Evolutionary conservation across 2,888 invertebrate genomes (phyloP).

Genomic region (Orthonevra nobilis): DNA sequence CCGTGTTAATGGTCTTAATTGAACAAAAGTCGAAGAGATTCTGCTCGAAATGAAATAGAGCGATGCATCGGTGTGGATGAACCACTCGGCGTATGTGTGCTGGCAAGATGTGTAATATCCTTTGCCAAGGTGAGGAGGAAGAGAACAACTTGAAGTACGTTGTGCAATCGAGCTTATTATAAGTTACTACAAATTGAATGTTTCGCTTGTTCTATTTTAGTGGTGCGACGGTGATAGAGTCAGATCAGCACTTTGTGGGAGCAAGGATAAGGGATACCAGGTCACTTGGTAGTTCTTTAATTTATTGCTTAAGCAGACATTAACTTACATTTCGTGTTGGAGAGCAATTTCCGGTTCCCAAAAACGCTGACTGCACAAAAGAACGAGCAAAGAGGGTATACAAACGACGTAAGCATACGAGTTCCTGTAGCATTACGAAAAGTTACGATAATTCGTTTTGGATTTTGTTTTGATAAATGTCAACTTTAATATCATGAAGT

Average conservation of each 20-base stretch:
- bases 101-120: constrained; percentile 27
- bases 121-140: constrained; percentile 4
- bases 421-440: too few species aligned
- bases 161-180: constrained; percentile 66
- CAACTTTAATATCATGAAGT: too few species aligned
- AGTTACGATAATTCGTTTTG: too few species aligned
- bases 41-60: constrained; percentile 60
- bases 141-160: constrained; percentile 29
- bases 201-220: constrained; percentile 46
- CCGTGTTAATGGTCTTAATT: constrained; percentile 70
- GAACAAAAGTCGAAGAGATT: constrained; percentile 70
- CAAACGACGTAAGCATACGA: too few species aligned
- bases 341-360: too few species aligned
- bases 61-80: not conserved
- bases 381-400: too few species aligned
- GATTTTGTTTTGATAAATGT: too few species aligned
- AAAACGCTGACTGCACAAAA: too few species aligned
- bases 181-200: constrained; percentile 71
- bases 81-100: constrained; percentile 36
- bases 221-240: constrained; percentile 25
- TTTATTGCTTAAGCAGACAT: constrained; percentile 41
- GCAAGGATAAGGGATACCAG: constrained; percentile 42
- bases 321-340: constrained; percentile 6
- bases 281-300: too few species aligned
- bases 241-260: constrained; percentile 44